Base-by-base conservation (phyloP, 2,113 vertebrate genomes). In the Caranx melampygus region DNA sequence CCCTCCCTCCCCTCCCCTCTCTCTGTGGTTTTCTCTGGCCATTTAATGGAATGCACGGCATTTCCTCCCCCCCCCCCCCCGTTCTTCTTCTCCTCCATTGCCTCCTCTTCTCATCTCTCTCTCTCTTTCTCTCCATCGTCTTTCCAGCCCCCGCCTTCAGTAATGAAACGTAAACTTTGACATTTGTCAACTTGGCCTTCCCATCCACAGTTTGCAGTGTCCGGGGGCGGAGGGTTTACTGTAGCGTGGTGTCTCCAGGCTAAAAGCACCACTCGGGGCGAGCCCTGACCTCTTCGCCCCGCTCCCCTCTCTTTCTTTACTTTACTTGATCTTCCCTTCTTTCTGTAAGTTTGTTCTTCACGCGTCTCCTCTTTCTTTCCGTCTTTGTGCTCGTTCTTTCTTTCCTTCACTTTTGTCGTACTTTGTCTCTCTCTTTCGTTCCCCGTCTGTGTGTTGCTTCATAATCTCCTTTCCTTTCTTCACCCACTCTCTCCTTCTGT, bases 21-120 rank as follows among this genome's bases (percentile, higher is more conserved):
- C 76, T 83, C 86, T 88, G 85, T 87, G 88, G 88, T 90, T 93
- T 91, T 91, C 87, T 87, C 76, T 89, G 88, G 89, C 87, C 88
- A 90, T 86, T 92, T 92, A 93, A 93, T 94, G 93, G 92, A 92
- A 94, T 93, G 90, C 79, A 68, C 90, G 93, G 92, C 89, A 93
- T 93, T 92, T 93, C 88, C 90, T 88, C 82, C 76, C 72, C 68
- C 63, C 47, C 72, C 47, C 79, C 63, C 80, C 21, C n/a, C n/a
- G n/a, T 79, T 69, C 79, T 87, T 40, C 31, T 66, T n/a, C 74
- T 79, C 78, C 59, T 73, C 57, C 35, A 15, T 33, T 45, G 44
- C 64, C 63, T 75, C 63, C 34, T 67, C 70, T 51, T 16, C 3
- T 52, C 78, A 65, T 67, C 73, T 44, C 72, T 64, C 54, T 14